These are phyloP conservation scores for Drosophila neutralis DNA, from an alignment of 2,888 invertebrate genomes.

Conservation along the genomic window DNA sequence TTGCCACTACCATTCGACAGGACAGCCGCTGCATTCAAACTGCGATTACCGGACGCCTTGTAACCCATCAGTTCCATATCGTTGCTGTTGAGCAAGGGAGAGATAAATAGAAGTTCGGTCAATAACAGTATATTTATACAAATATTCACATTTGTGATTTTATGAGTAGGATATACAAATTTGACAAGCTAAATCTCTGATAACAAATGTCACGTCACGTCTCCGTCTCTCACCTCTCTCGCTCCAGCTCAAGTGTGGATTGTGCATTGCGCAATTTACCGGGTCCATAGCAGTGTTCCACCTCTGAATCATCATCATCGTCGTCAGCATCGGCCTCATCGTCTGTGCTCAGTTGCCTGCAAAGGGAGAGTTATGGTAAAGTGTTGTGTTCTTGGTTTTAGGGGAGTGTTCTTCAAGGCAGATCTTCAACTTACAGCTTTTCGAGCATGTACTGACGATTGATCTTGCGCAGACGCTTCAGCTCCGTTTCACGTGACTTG, in stretches of 20 bases:
- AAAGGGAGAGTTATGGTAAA: background rate
- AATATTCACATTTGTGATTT: background rate
- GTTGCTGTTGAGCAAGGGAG: conserved; percentile 29
- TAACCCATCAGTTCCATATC: conserved; percentile 59
- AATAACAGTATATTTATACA: background rate
- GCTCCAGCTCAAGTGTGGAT: conserved; percentile 89
- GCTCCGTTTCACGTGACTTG: conserved; percentile 92
- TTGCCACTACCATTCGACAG: conserved; percentile 53
- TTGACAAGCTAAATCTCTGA: background rate
- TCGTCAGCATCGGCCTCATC: conserved; percentile 87
- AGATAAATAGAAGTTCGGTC: background rate
- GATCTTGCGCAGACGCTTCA: conserved; percentile 89
- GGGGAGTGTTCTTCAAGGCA: background rate
- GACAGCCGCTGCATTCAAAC: conserved; percentile 52
- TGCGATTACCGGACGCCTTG: conserved; percentile 65
- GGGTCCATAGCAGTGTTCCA: conserved; percentile 87
- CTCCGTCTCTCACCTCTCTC: conserved; percentile 82
- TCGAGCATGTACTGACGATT: conserved; percentile 87
- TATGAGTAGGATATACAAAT: background rate
- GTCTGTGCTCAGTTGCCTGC: conserved; percentile 85
- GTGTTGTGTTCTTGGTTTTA: too few species aligned
- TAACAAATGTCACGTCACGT: too few species aligned
- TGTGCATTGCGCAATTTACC: conserved; percentile 88
- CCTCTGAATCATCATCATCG: conserved; percentile 87
- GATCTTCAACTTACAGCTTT: conserved; percentile 85